phyloP scores from a whole-genome alignment of 2,888 invertebrate species.

The Parnassius smintheus region DNA sequence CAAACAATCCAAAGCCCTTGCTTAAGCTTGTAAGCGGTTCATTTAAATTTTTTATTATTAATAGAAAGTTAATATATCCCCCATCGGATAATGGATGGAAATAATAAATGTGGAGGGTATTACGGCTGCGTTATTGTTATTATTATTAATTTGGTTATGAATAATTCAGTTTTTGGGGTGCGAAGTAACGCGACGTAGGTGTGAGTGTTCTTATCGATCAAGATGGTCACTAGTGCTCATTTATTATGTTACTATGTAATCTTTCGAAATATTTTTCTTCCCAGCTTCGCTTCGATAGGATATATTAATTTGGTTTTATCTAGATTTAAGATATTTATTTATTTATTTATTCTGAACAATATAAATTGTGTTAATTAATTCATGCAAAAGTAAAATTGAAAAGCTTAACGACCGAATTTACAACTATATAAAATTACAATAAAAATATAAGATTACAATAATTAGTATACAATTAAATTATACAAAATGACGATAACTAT shows the following conservation, averaged over 20 bases:
- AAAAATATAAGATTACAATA: no score
- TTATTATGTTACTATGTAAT: neutral
- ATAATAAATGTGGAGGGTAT: conserved; percentile 50
- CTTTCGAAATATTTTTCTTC: neutral
- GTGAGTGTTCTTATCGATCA: conserved; percentile 23
- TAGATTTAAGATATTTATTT: no score
- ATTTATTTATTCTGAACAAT: no score
- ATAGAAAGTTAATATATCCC: conserved; percentile 45
- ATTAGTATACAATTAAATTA: no score
- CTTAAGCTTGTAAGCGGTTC: conserved; percentile 65
- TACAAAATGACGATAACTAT: no score
- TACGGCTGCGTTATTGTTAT: conserved; percentile 58
- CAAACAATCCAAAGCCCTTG: conserved; percentile 65
- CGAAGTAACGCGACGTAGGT: conserved; percentile 28
- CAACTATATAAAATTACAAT: no score
- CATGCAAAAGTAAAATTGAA: no score
- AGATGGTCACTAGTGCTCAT: neutral
- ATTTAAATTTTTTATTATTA: conserved; percentile 80
- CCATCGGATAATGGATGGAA: conserved; percentile 34
- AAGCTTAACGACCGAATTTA: no score
- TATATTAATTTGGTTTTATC: no score
- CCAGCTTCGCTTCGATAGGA: no score
- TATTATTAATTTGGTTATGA: conserved; percentile 75
- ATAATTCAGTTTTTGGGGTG: conserved; percentile 59
- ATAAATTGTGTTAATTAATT: no score